Evolutionary conservation across 2,113 vertebrate genomes (phyloP).

Genomic region (Nesoenas mayeri): DNA sequence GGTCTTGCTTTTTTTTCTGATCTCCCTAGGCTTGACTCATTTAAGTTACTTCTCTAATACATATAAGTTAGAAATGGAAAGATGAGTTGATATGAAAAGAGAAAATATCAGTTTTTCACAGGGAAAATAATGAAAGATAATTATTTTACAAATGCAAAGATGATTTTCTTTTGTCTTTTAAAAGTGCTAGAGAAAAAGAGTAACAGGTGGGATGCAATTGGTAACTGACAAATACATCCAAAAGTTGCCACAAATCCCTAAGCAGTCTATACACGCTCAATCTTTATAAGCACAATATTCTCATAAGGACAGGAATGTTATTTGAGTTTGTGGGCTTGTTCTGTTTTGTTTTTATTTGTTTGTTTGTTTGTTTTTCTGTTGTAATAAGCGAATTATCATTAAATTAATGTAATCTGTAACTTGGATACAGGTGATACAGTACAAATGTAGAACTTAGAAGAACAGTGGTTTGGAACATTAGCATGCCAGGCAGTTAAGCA

Average conservation of each 20-base stretch:
- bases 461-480: background rate
- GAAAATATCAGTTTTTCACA: background rate
- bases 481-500: background rate
- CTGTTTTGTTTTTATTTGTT: background rate
- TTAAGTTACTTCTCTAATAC: background rate
- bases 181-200: background rate
- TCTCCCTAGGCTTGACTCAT: background rate
- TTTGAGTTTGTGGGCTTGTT: background rate
- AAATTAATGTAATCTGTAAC: background rate
- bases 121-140: background rate
- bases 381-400: background rate
- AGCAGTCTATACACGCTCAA: background rate
- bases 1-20: background rate
- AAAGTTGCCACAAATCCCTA: background rate
- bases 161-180: background rate
- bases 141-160: background rate
- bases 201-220: background rate
- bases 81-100: background rate
- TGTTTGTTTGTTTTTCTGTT: background rate
- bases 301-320: background rate
- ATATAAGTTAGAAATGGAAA: background rate
- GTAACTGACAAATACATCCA: background rate
- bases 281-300: background rate
- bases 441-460: background rate
- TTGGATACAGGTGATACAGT: background rate